These are phyloP conservation scores for Enteromius unitaeniatus DNA, from an alignment of 2,797 vertebrate species.

Conservation along the genomic window DNA sequence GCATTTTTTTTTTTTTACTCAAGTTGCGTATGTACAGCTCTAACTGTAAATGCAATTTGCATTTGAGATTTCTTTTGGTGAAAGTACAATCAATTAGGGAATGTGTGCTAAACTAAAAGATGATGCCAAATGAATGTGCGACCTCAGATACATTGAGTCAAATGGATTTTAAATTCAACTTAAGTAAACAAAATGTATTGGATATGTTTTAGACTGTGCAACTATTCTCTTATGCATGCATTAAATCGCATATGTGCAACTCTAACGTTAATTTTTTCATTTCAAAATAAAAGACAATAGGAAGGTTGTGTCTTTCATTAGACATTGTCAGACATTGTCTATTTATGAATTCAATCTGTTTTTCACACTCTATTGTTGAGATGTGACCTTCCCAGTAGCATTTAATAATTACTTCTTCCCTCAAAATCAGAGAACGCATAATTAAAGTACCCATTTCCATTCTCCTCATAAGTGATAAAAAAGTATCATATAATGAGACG, in stretches of 20 bases:
- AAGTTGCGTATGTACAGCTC: no score
- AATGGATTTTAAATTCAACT: not conserved
- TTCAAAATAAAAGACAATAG: not conserved
- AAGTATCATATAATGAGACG: not conserved
- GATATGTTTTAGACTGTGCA: not conserved
- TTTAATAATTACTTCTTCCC: not conserved
- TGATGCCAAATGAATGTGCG: not conserved
- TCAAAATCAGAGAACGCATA: not conserved
- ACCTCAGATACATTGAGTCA: not conserved
- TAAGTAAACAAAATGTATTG: not conserved
- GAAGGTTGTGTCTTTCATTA: not conserved
- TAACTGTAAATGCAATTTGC: no score
- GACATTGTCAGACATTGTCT: not conserved
- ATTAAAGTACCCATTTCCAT: not conserved
- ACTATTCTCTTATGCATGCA: not conserved
- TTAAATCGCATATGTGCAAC: not conserved
- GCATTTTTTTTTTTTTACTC: no score
- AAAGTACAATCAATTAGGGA: not conserved
- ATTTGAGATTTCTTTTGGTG: no score
- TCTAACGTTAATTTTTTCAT: not conserved
- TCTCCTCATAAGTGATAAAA: not conserved
- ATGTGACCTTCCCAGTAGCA: not conserved
- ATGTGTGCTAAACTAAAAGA: not conserved
- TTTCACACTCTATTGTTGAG: not conserved
- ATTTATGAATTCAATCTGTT: not conserved